These are phyloP conservation scores for Saccostrea echinata DNA, from an alignment of 1,140 invertebrate genomes.

Conservation along the genomic window DNA sequence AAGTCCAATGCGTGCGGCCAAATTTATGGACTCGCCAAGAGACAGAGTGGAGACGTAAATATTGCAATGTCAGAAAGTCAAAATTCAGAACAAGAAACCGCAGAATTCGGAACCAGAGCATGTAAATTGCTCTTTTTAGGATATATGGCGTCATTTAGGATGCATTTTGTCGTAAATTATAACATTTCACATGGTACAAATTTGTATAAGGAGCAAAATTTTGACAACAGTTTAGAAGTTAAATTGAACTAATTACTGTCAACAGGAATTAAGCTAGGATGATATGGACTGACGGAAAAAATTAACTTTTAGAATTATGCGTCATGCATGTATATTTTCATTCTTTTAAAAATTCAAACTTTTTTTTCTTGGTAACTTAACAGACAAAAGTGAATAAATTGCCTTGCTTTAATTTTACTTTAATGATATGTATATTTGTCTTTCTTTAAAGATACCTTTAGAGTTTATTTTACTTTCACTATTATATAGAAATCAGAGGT, in stretches of 20 bases:
- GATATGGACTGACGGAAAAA: neutral
- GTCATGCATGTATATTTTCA: neutral
- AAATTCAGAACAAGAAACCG: conserved; percentile 18
- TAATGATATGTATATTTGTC: too few relatives aligned
- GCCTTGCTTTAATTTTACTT: too few relatives aligned
- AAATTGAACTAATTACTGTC: neutral
- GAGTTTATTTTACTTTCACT: too few relatives aligned
- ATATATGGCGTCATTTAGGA: neutral
- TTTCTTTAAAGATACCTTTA: too few relatives aligned
- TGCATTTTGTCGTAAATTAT: neutral
- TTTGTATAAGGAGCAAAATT: neutral
- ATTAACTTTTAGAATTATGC: neutral
- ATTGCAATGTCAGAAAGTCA: conserved; percentile 1
- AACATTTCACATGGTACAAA: neutral
- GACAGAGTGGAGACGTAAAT: conserved; percentile 5
- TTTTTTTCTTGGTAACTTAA: too few relatives aligned
- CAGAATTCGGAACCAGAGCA: conserved; percentile 6
- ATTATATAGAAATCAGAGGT: too few relatives aligned
- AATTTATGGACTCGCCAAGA: conserved; percentile 20
- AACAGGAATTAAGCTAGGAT: neutral
- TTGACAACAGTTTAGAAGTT: neutral
- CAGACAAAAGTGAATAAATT: too few relatives aligned
- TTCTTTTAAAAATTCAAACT: too few relatives aligned
- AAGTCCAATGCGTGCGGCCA: neutral
- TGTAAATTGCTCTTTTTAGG: neutral